Conservation (phyloP, 2,113 vertebrate genomes). For the Carollia perspicillata region DNA sequence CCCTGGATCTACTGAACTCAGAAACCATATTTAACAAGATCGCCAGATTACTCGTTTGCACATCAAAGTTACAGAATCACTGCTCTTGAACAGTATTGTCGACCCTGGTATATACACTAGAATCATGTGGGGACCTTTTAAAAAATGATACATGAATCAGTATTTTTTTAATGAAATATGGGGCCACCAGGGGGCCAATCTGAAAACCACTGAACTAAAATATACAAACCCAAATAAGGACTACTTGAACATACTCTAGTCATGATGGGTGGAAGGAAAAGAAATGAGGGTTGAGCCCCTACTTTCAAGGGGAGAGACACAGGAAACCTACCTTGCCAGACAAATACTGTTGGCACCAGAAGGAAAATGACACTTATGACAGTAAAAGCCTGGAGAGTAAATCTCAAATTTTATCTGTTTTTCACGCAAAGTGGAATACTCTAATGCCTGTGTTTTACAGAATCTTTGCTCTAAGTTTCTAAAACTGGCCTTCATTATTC, state of each 20-base stretch:
- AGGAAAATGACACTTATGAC: neutral
- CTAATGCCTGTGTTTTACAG: neutral
- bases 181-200: neutral
- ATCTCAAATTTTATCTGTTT: neutral
- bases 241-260: neutral
- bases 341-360: neutral
- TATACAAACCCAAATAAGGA: neutral
- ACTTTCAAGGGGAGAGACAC: neutral
- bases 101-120: neutral
- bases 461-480: neutral
- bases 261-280: neutral
- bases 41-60: neutral
- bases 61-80: neutral
- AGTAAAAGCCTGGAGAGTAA: neutral
- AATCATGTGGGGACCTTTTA: neutral
- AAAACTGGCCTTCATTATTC: neutral
- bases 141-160: neutral
- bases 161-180: neutral
- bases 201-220: neutral
- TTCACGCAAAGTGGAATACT: neutral
- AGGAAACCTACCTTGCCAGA: neutral
- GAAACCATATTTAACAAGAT: constrained; percentile 19
- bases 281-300: neutral
- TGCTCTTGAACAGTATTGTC: neutral
- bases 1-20: neutral